Conservation (phyloP, 1,140 invertebrate species). For the Riptortus pedestris region DNA sequence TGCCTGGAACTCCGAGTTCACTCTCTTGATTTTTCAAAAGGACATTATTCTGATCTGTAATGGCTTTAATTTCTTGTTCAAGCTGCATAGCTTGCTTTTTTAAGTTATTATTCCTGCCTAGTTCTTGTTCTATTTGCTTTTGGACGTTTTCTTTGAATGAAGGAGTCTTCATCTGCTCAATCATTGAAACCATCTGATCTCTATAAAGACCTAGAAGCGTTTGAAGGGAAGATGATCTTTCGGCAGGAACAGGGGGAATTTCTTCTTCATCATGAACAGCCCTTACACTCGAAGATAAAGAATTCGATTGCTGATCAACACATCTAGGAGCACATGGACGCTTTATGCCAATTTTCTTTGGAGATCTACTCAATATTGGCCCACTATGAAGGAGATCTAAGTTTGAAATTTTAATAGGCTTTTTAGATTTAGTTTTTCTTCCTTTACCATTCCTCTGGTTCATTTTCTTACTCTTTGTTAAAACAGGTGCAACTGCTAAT, state of each 20-base stretch:
- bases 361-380: conserved; percentile 72
- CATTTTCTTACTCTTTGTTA: background rate
- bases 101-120: conserved; percentile 59
- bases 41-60: conserved; percentile 80
- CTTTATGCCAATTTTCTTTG: conserved; percentile 29
- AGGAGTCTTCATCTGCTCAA: conserved; percentile 69
- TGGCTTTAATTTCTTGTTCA: conserved; percentile 78
- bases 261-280: conserved; percentile 64
- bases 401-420: conserved; percentile 59
- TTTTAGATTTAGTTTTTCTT: conserved; percentile 45
- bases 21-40: conserved; percentile 79
- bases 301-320: conserved; percentile 69
- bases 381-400: conserved; percentile 80
- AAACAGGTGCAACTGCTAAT: background rate
- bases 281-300: conserved; percentile 42
- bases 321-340: conserved; percentile 61
- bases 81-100: conserved; percentile 70
- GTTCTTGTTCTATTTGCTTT: conserved; percentile 69
- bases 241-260: conserved; percentile 59
- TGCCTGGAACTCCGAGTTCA: conserved; percentile 75
- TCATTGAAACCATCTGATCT: conserved; percentile 68
- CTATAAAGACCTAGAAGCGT: conserved; percentile 69
- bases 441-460: conserved; percentile 43
- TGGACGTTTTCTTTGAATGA: conserved; percentile 58
- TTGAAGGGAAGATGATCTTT: conserved; percentile 76